Conservation (phyloP, 2,113 vertebrate genomes). For the Erythrolamprus reginae region DNA sequence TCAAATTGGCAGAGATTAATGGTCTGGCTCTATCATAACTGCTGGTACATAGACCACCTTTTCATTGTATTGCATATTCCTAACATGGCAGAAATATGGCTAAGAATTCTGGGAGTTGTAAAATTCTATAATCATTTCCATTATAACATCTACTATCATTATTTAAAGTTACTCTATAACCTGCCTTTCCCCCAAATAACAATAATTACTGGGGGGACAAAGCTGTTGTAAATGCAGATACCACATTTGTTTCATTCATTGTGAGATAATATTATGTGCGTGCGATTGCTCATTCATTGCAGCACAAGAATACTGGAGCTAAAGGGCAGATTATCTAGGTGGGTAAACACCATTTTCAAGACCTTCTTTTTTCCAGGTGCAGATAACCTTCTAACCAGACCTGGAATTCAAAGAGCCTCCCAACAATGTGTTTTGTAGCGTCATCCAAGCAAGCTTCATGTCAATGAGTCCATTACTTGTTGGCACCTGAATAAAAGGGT, state of each 20-base stretch:
- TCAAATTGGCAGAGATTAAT: not conserved
- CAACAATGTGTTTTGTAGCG: fast-evolving
- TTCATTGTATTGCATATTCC: not conserved
- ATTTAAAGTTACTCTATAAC: not conserved
- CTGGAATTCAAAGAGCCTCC: not conserved
- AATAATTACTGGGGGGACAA: not conserved
- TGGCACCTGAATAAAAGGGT: not conserved
- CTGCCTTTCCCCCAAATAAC: not conserved
- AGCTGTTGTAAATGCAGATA: not conserved
- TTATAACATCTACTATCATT: not conserved
- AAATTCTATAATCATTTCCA: not conserved
- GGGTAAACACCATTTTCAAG: not conserved
- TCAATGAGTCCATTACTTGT: constrained; percentile 16
- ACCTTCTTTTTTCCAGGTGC: not conserved
- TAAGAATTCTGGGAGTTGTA: not conserved
- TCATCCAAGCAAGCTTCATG: fast-evolving
- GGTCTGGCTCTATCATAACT: not conserved
- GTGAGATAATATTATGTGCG: not conserved
- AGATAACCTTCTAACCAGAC: not conserved
- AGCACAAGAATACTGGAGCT: not conserved
- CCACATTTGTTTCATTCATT: not conserved
- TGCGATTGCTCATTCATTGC: not conserved
- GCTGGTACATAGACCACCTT: not conserved
- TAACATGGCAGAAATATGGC: not conserved
- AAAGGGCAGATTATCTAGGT: not conserved